Base-by-base conservation (phyloP, 2,888 invertebrate genomes). In the Polydrusus cervinus region DNA sequence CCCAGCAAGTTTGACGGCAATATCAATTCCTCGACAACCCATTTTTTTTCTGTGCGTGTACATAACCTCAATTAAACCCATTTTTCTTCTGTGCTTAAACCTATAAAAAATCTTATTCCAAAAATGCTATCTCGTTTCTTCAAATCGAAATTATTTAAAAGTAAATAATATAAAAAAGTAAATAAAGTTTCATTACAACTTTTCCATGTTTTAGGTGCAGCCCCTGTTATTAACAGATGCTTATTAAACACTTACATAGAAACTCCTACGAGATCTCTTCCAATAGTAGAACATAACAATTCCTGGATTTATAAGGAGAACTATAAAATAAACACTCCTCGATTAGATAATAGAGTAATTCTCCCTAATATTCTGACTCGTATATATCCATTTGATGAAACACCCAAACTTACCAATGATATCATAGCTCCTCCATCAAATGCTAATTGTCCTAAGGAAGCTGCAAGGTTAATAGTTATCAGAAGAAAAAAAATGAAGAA, bases 401-500 rank as follows among this genome's bases (percentile, higher is more conserved):
- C 82, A 20, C 40, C 40, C 16, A 57, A 13, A n/a, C 20, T 66
- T 25, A 71, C 78, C 20, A 77, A 79, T 57, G 71, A 74, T 11
- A 81, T 86, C 7, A 84, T 84, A 75, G 81, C 81, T 11, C 86
- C 86, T 10, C 49, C 80, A 34, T 65, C 60, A 11, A 76, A 78
- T 76, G 80, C 86, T 67, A 83, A 85, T 14, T 88, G 89, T 62
- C 92, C 93, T 83, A 94, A 93, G 83, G 91, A 92, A 82, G 95
- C 95, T 0, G 91, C 90, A 0, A 88, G 93, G 66, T 86, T 96
- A 73, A 92, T 96, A 78, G 92, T 94, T 0, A 95, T 96, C 43
- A 89, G 96, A 62, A 89, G 92, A 64, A 91, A 91, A 68, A 97
- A 96, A 87, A 96, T 97, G 95, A 95, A 93, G 86, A 95, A 93